Percentiles rank a stretch among this genome's conserved stretches.
Conservation (phyloP, 2,113 vertebrate genomes). For the Meles meles region DNA sequence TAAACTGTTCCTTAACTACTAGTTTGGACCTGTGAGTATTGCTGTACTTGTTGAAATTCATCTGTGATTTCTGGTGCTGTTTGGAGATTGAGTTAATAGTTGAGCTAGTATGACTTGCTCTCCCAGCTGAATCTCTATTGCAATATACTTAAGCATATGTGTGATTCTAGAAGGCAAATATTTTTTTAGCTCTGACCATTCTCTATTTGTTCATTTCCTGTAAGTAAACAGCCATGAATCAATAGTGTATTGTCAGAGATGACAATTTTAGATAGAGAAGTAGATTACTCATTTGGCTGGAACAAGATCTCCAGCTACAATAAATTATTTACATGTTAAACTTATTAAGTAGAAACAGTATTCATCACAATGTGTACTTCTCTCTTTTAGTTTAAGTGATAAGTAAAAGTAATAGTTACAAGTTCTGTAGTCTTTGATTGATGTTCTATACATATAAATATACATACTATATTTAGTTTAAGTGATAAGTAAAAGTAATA, state of each 20-base stretch:
- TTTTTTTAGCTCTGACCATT: background rate
- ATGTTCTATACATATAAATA: too few species aligned
- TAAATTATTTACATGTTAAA: background rate
- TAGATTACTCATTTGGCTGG: background rate
- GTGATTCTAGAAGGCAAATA: background rate
- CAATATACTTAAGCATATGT: background rate
- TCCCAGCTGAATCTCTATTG: background rate
- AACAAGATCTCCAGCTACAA: background rate
- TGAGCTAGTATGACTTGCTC: background rate
- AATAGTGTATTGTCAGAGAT: background rate
- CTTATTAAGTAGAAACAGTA: background rate
- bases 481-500: constrained; percentile 14
- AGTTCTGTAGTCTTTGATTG: background rate
- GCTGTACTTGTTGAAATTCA: background rate
- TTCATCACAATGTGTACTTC: background rate
- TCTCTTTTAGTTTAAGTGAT: constrained; percentile 23
- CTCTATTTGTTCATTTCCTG: background rate
- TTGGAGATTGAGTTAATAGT: background rate
- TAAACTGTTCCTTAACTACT: background rate
- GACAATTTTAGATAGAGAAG: background rate
- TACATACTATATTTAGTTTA: background rate
- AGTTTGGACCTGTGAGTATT: background rate
- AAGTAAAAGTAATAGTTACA: constrained; percentile 25
- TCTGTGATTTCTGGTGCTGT: background rate
- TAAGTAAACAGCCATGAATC: background rate